Percentiles rank a stretch among this genome's conserved stretches.
These are phyloP conservation scores for Malurus alboscapulatus DNA, from an alignment of 2,113 vertebrate genomes.

Conservation along the genomic window DNA sequence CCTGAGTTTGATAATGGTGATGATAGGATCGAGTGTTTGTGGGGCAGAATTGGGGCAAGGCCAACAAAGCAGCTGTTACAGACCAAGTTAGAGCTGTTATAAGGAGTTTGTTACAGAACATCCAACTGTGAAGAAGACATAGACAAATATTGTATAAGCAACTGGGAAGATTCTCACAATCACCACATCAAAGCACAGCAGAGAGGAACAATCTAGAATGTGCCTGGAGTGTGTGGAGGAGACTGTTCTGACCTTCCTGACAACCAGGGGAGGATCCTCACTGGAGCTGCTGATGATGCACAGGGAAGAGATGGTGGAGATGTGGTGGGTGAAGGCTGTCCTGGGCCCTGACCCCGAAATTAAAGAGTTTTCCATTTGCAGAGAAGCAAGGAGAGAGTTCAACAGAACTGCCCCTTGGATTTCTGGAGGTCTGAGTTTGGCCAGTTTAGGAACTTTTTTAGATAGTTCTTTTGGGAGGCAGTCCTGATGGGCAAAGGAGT, in stretches of 20 bases:
- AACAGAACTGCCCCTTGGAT: neutral
- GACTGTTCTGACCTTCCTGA: neutral
- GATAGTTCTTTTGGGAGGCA: too few species aligned
- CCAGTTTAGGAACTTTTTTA: rapidly evolving
- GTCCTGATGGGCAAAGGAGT: neutral
- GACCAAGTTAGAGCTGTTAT: too few species aligned
- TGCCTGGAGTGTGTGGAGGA: neutral
- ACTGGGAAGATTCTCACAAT: neutral
- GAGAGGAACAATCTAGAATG: neutral
- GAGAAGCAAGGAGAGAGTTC: neutral
- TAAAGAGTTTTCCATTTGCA: neutral
- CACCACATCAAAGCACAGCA: neutral
- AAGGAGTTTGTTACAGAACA: neutral
- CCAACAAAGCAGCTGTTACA: neutral
- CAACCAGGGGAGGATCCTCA: neutral
- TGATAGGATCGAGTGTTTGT: too few species aligned
- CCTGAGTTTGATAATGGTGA: neutral
- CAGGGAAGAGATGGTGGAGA: neutral
- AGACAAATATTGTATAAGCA: neutral
- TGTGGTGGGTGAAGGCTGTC: neutral
- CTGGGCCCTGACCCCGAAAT: rapidly evolving
- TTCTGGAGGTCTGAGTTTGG: neutral
- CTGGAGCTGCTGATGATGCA: neutral
- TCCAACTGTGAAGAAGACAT: neutral
- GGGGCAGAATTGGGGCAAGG: neutral